These are phyloP conservation scores for Cephus rjabovi DNA, from an alignment of 2,888 invertebrate species.

Conservation along the genomic window DNA sequence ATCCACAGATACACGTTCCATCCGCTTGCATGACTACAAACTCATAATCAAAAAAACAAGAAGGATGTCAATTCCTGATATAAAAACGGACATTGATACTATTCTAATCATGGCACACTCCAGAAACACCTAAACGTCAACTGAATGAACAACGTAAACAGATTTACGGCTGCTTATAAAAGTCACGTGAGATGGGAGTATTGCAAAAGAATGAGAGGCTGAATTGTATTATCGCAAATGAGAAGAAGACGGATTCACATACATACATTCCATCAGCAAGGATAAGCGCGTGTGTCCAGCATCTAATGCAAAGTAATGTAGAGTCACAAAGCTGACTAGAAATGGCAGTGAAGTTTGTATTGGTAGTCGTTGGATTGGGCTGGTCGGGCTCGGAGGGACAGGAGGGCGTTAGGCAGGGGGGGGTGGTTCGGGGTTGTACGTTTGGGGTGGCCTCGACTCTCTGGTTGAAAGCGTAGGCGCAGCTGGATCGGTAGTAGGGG, in stretches of 20 bases:
- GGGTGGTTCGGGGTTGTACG: constrained; percentile 4
- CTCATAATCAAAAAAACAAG: background rate
- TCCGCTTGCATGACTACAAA: background rate
- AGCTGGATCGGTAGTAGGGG: constrained; percentile 20
- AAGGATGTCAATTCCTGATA: background rate
- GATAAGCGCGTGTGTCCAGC: background rate
- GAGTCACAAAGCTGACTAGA: background rate
- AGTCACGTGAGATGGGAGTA: background rate
- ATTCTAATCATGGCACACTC: background rate
- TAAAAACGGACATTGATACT: background rate
- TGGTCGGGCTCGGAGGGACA: constrained; percentile 13
- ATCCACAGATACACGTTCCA: background rate
- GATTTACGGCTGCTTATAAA: background rate
- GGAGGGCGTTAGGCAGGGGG: constrained; percentile 12
- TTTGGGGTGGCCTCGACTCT: constrained; percentile 23
- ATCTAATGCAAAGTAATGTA: background rate
- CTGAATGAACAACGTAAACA: background rate
- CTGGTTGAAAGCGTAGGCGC: constrained; percentile 33
- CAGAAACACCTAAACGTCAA: background rate
- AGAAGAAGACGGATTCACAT: background rate
- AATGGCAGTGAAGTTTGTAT: background rate
- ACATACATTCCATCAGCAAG: background rate
- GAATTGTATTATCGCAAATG: background rate
- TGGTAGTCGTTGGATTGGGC: background rate
- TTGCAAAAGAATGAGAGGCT: background rate